Conservation (phyloP, 1,140 invertebrate species). For the Conus betulinus region DNA sequence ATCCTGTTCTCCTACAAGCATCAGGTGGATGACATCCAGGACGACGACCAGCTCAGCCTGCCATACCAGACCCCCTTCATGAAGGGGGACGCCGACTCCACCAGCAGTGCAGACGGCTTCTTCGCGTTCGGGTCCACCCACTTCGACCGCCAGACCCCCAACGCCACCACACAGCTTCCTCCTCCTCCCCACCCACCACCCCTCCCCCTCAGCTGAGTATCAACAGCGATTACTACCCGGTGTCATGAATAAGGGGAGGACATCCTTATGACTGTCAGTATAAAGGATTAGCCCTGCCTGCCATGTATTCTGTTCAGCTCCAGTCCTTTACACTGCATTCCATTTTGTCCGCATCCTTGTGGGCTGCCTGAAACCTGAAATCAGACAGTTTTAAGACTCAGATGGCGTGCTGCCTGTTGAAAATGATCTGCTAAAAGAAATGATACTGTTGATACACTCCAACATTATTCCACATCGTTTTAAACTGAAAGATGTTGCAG, state of each 20-base stretch:
- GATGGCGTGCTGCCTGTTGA: no score
- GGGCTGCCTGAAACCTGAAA: no score
- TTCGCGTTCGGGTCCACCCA: constrained; percentile 84
- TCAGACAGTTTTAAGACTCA: no score
- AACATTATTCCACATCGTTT: no score
- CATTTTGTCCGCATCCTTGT: no score
- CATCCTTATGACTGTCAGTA: neutral
- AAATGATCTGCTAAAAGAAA: no score
- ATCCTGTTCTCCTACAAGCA: constrained; percentile 90
- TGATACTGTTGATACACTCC: no score
- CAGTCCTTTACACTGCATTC: no score
- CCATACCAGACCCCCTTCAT: constrained; percentile 83
- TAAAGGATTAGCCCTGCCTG: neutral
- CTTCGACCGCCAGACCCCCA: constrained; percentile 77
- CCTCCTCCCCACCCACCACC: neutral
- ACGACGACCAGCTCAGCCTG: constrained; percentile 86
- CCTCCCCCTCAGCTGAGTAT: neutral
- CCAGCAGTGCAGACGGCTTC: constrained; percentile 82
- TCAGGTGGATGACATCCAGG: constrained; percentile 86
- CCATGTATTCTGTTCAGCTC: neutral
- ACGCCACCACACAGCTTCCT: neutral
- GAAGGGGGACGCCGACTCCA: constrained; percentile 54
- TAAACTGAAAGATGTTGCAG: no score
- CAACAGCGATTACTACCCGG: constrained; percentile 46
- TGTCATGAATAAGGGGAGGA: neutral